Base-by-base conservation (phyloP, 2,797 vertebrate genomes). In the Taenioides sp. region DNA sequence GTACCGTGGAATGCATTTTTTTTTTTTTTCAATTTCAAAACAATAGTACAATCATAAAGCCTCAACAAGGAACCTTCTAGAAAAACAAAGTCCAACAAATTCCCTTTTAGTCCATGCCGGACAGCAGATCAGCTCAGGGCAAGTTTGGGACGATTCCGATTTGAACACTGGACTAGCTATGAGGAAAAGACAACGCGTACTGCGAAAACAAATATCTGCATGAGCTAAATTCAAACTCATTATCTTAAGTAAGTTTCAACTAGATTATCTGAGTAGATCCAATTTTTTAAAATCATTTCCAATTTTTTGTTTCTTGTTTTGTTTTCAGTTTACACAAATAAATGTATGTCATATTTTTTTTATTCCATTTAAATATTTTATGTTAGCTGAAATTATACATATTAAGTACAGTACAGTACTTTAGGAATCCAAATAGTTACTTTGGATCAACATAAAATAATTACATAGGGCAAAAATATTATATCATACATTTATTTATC, bases 1-100 rank as follows among this genome's bases (percentile, higher is more conserved):
- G 78, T 84, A 87, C 82, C 72, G 70, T 76, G 67, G 27, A 71
- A 82, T 65, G 77, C 67, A 70, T 77, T 34, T 61, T 31, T 31
- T 31, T 34, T 9, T 34, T 34, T 59, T 61, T 28, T 71, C 65
- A 18, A 50, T 5, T 37, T 65, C 68, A 52, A 69, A 66, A 81
- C 47, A 64, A 58, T 71, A 70, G 67, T 87, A 89, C 86, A 91
- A 88, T 89, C 81, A 1, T 78, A 67, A 86, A 75, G 86, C 66
- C 59, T 49, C n/a, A 6, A 79, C 69, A 75, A 70, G 7, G 54
- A 34, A 57, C 37, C 55, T 69, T 74, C 65, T 67, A 70, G 58
- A 77, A 71, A 14, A 6, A 67, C 78, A 75, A 59, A 54, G 17
- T 77, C 75, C 73, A 72, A 43, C 22, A 34, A 73, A 60, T 52